Base-by-base conservation (phyloP, 2,113 vertebrate species). In the Paratilapia polleni region DNA sequence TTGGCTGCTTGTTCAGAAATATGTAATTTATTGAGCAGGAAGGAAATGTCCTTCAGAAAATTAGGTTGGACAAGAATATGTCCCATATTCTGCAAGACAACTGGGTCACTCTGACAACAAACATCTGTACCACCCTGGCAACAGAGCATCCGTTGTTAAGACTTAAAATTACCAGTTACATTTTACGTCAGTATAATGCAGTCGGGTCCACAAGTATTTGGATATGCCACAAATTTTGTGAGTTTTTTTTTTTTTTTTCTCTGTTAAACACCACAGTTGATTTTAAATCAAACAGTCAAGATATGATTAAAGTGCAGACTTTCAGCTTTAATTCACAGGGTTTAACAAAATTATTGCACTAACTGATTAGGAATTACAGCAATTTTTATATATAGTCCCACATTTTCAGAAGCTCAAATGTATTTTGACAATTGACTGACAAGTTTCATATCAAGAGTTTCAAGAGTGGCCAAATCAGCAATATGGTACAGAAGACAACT, bases 91-190 rank as follows among this genome's bases (percentile, higher is more conserved):
- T 58, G n/a, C 15, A 60, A 17, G 52, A 41, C 36, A 80, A 58
- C n/a, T 80, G 20, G 77, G 83, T 85, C 77, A 87, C 20, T 49
- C n/a, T 56, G 56, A 36, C 75, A 58, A 80, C 57, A 77, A 49
- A 36, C 26, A 47, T 17, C 68, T 19, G 17, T 28, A 58, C 10
- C 15, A 13, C 57, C 22, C 63, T n/a, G 47, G 34, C 8, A 36
- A 31, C 36, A 54, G 10, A 24, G 31, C 60, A 20, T 10, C 12
- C 12, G 4, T 2, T 4, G 12, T 49, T 14, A 34, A 34, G 6
- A 6, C 6, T 34, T 6, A 34, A 3, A 34, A n/a, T n/a, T n/a
- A n/a, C n/a, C n/a, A n/a, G n/a, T n/a, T n/a, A n/a, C n/a, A n/a
- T n/a, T n/a, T n/a, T n/a, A n/a, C n/a, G n/a, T n/a, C n/a, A n/a